phyloP scores from a whole-genome alignment of 1,140 invertebrate genomes.

The Macrocentrus cingulum region DNA sequence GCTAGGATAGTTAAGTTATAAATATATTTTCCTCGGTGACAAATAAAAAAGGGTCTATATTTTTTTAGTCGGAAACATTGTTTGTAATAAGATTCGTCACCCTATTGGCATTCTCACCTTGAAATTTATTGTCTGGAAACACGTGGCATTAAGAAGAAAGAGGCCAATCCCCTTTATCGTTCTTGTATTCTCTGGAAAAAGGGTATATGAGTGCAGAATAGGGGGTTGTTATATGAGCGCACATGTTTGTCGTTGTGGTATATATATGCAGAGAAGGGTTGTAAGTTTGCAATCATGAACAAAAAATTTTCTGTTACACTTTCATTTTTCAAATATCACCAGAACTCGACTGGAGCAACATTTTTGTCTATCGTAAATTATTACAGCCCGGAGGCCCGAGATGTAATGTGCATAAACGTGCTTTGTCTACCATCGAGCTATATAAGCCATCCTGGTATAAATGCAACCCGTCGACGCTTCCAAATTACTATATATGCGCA shows the following conservation, averaged over 20 bases:
- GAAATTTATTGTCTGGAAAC: constrained; percentile 7
- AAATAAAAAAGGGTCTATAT: not conserved
- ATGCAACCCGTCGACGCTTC: not conserved
- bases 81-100: too few species aligned
- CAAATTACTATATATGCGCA: constrained; percentile 8
- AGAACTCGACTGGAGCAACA: too few species aligned
- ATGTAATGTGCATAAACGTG: not conserved
- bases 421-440: not conserved
- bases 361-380: not conserved
- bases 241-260: constrained; percentile 13
- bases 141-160: not conserved
- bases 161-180: not conserved
- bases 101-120: constrained; percentile 1
- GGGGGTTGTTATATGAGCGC: not conserved
- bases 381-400: constrained; percentile 2
- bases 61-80: not conserved
- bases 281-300: constrained; percentile 10
- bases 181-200: not conserved
- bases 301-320: not conserved
- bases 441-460: not conserved
- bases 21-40: too few species aligned
- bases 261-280: constrained; percentile 1
- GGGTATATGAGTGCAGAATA: not conserved
- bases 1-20: too few species aligned
- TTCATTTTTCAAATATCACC: too few species aligned